phyloP scores from a whole-genome alignment of 64 coral and sea anemone species.

The Astreopora myriophthalma region DNA sequence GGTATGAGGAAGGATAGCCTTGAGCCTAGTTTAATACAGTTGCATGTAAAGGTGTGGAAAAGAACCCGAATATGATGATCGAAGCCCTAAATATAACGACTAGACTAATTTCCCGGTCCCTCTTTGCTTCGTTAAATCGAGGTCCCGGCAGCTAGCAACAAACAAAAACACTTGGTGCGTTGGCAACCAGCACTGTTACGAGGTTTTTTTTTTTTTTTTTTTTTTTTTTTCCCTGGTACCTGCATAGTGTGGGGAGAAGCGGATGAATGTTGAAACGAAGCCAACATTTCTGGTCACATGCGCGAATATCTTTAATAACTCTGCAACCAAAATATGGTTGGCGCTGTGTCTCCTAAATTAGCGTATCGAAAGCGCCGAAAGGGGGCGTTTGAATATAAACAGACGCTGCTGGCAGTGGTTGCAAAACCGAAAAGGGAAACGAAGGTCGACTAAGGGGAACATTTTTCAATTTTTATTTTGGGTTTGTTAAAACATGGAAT shows the following conservation, averaged over 20 bases:
- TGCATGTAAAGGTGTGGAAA: too few species aligned
- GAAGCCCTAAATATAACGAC: too few species aligned
- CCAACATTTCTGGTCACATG: background rate
- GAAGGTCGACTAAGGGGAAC: too few species aligned
- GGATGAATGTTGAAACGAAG: slow-evolving; percentile 6
- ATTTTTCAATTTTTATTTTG: background rate
- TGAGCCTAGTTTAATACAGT: too few species aligned
- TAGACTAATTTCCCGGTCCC: too few species aligned
- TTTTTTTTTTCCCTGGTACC: slow-evolving; percentile 1
- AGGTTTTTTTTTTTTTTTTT: background rate
- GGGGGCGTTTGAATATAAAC: background rate
- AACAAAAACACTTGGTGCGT: background rate
- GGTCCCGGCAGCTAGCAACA: too few species aligned
- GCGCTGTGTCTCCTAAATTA: background rate
- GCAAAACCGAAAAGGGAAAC: background rate
- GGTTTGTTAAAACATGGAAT: background rate
- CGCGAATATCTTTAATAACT: background rate
- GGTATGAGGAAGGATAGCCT: too few species aligned
- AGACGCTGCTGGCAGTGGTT: background rate
- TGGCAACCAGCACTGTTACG: background rate
- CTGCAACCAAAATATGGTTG: background rate
- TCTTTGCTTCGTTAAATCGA: too few species aligned
- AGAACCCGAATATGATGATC: too few species aligned
- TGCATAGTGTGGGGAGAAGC: background rate
- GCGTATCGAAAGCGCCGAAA: background rate